These are phyloP conservation scores for Channa maculata DNA, from an alignment of 2,113 vertebrate genomes.

Conservation along the genomic window DNA sequence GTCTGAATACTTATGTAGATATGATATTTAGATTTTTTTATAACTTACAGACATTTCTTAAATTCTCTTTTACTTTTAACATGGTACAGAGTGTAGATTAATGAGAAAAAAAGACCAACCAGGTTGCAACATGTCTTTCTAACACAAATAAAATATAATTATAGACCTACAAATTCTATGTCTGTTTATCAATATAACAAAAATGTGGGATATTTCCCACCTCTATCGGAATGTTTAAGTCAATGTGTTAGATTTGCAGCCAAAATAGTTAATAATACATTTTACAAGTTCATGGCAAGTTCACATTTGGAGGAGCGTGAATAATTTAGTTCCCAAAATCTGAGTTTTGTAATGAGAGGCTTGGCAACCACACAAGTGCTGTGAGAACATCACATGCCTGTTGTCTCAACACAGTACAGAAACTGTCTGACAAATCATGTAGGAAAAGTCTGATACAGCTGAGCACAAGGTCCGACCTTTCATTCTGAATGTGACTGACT, in stretches of 20 bases:
- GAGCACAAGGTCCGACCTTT: slow-evolving; percentile 53
- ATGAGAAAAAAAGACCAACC: too few relatives aligned
- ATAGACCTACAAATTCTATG: neutral
- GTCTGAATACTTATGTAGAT: too few relatives aligned
- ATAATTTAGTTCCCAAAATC: neutral
- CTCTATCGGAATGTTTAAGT: neutral
- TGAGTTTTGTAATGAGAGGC: slow-evolving; percentile 1
- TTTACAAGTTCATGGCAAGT: neutral
- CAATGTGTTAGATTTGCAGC: too few relatives aligned
- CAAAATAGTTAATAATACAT: neutral
- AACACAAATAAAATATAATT: too few relatives aligned
- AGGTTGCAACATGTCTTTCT: too few relatives aligned
- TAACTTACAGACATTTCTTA: too few relatives aligned
- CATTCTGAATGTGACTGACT: slow-evolving; percentile 32
- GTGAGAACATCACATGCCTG: slow-evolving; percentile 33
- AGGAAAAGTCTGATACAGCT: slow-evolving; percentile 10
- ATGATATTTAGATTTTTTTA: too few relatives aligned
- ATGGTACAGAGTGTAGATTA: too few relatives aligned
- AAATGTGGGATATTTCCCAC: neutral
- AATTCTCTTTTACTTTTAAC: too few relatives aligned
- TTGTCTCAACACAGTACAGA: slow-evolving; percentile 19
- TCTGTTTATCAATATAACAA: neutral
- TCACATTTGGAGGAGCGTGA: neutral
- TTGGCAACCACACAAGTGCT: neutral
- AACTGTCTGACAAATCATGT: neutral